Base-by-base conservation (phyloP, 2,888 invertebrate species). In the Eupithecia dodoneata region DNA sequence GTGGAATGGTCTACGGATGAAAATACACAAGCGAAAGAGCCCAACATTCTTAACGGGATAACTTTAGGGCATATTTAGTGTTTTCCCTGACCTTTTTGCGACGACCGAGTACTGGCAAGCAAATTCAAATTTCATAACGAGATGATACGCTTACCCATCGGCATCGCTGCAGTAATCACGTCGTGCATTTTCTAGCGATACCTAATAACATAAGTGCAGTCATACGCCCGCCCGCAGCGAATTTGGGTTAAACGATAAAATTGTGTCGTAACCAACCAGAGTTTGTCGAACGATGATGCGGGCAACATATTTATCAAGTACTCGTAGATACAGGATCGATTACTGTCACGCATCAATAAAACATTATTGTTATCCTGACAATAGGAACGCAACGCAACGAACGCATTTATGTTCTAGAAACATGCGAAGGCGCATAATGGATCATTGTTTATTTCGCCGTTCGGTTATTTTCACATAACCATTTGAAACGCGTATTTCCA, bases 271-370 rank as follows among this genome's bases (percentile, higher is more conserved):
- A 89, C 82, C 78, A 77, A 85, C 84, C 83, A 88, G 83, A 86
- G 85, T 84, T 87, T 87, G 87, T 89, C 88, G 44, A 89, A 88
- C 86, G 86, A 87, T 89, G 86, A 88, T 90, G 89, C 90, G 89
- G 89, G 90, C 85, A 86, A 87, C 85, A 87, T 85, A 88, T 85
- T 82, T 84, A 83, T 76, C 75, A 72, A 76, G 82, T 83, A 83
- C 82, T 83, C 80, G 82, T 85, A 82, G 83, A 86, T 69, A 83
- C 82, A 72, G 83, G 84, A 86, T 87, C 86, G 85, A 85, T 86
- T 84, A 83, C 84, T 75, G 76, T 83, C 84, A 84, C 81, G 82
- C 82, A 80, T 85, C 83, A 81, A 85, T 83, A 81, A 79, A 76
- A 72, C 77, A 82, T 84, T 81, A 71, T 72, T 73, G 65, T 71